These are phyloP conservation scores for Hyphantria cunea DNA, from an alignment of 1,140 invertebrate genomes.

Conservation along the genomic window DNA sequence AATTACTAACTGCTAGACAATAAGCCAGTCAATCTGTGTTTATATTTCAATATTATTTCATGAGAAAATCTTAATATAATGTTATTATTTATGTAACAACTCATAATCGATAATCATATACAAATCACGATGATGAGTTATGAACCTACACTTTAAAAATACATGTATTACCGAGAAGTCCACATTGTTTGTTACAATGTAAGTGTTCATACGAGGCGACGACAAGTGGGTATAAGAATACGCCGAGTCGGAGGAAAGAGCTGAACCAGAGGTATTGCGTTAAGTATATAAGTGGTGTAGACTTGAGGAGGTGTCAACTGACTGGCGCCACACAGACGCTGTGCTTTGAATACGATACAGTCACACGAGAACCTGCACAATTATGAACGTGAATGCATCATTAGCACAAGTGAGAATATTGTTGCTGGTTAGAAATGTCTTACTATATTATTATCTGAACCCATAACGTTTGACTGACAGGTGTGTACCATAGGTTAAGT, in stretches of 20 bases:
- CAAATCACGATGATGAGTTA: too few species aligned
- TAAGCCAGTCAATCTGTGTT: too few species aligned
- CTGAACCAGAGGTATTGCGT: background rate
- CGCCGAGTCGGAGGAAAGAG: background rate
- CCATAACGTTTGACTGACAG: too few species aligned
- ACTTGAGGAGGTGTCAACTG: conserved; percentile 46
- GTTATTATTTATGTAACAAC: too few species aligned
- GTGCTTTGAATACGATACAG: conserved; percentile 53
- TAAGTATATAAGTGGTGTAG: background rate
- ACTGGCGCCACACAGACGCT: conserved; percentile 58
- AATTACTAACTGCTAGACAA: too few species aligned
- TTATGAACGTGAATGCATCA: conserved; percentile 33
- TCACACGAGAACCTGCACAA: conserved; percentile 37
- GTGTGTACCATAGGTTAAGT: background rate
- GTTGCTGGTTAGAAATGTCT: conserved; percentile 2
- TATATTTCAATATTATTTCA: too few species aligned
- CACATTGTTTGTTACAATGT: background rate
- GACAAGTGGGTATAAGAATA: conserved; percentile 5
- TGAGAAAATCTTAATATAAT: too few species aligned
- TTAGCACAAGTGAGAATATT: conserved; percentile 11
- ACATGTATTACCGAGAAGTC: background rate
- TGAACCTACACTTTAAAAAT: too few species aligned
- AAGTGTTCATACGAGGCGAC: background rate
- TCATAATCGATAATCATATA: too few species aligned
- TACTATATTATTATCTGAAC: background rate